Evolutionary conservation across 1,140 invertebrate genomes (phyloP).

Genomic region (Drepana arcuata): DNA sequence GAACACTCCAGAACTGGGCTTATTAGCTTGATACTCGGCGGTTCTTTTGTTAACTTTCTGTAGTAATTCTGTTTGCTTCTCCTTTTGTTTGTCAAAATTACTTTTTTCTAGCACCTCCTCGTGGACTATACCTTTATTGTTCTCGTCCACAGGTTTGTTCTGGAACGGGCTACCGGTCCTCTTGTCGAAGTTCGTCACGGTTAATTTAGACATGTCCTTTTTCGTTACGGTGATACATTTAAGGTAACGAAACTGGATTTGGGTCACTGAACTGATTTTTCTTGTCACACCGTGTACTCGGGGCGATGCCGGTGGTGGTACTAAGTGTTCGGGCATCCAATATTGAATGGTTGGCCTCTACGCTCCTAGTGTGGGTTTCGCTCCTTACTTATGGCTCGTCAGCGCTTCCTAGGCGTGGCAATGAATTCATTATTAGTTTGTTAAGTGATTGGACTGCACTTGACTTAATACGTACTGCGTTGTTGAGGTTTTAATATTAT

Average conservation of each 20-base stretch:
- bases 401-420: constrained; percentile 58
- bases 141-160: constrained; percentile 22
- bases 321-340: constrained; percentile 36
- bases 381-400: constrained; percentile 62
- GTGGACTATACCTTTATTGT: constrained; percentile 25
- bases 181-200: constrained; percentile 51
- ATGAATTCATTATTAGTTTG: constrained; percentile 57
- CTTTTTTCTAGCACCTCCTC: constrained; percentile 48
- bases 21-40: constrained; percentile 53
- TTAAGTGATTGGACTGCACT: constrained; percentile 23
- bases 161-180: constrained; percentile 54
- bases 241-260: constrained; percentile 30
- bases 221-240: constrained; percentile 13
- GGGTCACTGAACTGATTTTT: constrained; percentile 36
- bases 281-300: constrained; percentile 37
- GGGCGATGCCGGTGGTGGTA: constrained; percentile 33
- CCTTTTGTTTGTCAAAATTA: constrained; percentile 41
- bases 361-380: constrained; percentile 57
- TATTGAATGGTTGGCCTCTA: constrained; percentile 37
- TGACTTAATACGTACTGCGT: constrained; percentile 59
- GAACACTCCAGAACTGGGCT: constrained; percentile 53
- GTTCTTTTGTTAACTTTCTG: constrained; percentile 58
- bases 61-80: constrained; percentile 48
- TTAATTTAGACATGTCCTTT: constrained; percentile 52
- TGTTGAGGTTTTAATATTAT: constrained; percentile 26